These are phyloP conservation scores for Chrysodeixis includens DNA, from an alignment of 2,888 invertebrate genomes.

Conservation along the genomic window DNA sequence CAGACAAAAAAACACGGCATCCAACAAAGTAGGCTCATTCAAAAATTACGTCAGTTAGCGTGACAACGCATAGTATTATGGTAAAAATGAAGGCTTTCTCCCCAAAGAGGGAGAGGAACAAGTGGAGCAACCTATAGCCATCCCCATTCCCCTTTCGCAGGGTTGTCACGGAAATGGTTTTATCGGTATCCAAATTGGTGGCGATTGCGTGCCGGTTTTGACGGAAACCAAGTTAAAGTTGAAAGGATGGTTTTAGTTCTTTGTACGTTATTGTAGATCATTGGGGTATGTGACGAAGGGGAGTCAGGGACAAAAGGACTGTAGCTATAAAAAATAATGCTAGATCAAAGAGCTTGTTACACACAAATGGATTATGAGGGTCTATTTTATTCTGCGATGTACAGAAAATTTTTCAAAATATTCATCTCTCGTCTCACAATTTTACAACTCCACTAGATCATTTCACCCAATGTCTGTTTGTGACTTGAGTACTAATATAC, in stretches of 20 bases:
- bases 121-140: conserved; percentile 4
- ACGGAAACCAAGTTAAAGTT: neutral
- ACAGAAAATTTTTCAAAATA: no score
- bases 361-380: no score
- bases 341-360: no score
- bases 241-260: conserved; percentile 1
- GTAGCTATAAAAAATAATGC: neutral
- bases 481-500: neutral
- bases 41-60: conserved; percentile 47
- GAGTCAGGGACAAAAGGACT: no score
- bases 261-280: neutral
- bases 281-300: neutral
- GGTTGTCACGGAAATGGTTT: conserved; percentile 21
- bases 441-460: no score
- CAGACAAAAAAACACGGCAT: conserved; percentile 42
- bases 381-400: no score
- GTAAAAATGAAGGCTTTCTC: conserved; percentile 46
- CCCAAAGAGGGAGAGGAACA: conserved; percentile 28
- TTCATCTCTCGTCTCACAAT: no score
- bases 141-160: conserved; percentile 17
- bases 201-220: conserved; percentile 12
- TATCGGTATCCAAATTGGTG: conserved; percentile 12
- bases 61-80: conserved; percentile 48
- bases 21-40: conserved; percentile 36
- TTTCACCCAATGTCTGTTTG: no score